Evolutionary conservation across 2,888 invertebrate genomes (phyloP).

Genomic region (Drosophila falleni): DNA sequence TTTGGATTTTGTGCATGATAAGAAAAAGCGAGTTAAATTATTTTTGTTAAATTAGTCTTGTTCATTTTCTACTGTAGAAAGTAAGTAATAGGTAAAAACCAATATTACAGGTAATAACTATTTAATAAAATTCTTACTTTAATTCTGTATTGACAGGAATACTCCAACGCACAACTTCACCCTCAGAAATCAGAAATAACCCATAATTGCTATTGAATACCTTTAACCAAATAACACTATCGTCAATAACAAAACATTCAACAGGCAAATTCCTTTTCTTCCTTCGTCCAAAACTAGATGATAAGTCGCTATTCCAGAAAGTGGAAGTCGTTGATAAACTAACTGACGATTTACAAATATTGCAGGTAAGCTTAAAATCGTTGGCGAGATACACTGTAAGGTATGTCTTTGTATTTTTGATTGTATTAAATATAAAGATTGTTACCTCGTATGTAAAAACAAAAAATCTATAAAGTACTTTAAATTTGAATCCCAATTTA

Average conservation of each 20-base stretch:
- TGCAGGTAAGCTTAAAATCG: constrained; percentile 18
- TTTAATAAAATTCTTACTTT: not conserved
- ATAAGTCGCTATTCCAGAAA: constrained; percentile 8
- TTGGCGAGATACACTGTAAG: not conserved
- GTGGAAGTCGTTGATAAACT: constrained; percentile 5
- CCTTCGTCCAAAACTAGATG: not conserved
- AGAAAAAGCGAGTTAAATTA: constrained; percentile 1
- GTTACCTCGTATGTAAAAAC: too few relatives aligned
- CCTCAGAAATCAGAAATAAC: constrained; percentile 39
- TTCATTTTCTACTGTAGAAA: not conserved
- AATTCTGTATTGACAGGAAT: constrained; percentile 63
- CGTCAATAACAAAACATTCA: constrained; percentile 9
- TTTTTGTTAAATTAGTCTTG: not conserved
- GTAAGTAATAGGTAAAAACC: not conserved
- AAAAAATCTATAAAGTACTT: too few relatives aligned
- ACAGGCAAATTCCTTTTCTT: constrained; percentile 19
- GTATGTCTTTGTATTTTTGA: too few relatives aligned
- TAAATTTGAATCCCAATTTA: too few relatives aligned
- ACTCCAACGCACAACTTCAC: constrained; percentile 72
- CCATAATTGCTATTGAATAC: constrained; percentile 15
- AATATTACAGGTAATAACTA: not conserved
- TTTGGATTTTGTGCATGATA: not conserved
- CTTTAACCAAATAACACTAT: not conserved
- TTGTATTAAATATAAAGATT: too few relatives aligned
- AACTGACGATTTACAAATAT: constrained; percentile 8